These are phyloP conservation scores for Lathamus discolor DNA, from an alignment of 2,113 vertebrate species.

Conservation along the genomic window DNA sequence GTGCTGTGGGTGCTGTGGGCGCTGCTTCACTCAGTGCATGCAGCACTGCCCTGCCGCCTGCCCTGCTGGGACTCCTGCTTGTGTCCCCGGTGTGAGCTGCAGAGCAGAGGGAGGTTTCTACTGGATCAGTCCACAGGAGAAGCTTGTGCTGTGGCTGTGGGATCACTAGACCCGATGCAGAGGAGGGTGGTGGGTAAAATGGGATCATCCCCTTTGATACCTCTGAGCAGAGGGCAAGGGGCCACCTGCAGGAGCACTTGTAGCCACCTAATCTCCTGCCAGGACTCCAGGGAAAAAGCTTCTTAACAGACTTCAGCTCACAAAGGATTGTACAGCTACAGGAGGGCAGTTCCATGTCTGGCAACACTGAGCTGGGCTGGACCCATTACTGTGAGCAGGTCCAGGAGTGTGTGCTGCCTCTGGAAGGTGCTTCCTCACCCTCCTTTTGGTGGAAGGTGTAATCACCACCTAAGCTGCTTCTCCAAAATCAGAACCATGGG, in stretches of 20 bases:
- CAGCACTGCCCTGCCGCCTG: background rate
- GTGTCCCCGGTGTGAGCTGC: fast-evolving
- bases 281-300: background rate
- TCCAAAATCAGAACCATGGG: background rate
- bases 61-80: background rate
- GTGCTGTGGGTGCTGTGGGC: background rate
- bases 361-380: background rate
- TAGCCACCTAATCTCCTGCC: background rate
- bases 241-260: background rate
- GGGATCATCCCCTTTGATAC: background rate
- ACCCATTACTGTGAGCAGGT: background rate
- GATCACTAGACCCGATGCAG: fast-evolving
- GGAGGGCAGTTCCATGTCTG: background rate
- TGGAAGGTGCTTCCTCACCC: background rate
- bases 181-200: fast-evolving
- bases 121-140: background rate
- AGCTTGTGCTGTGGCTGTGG: fast-evolving
- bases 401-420: background rate
- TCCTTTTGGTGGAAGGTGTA: background rate
- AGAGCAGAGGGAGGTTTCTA: background rate
- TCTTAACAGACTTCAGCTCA: background rate
- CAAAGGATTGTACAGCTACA: background rate
- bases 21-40: background rate
- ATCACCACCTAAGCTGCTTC: background rate
- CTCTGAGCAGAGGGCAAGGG: background rate